Percentiles rank a stretch among this genome's conserved stretches.
These are phyloP conservation scores for Polietes domitor DNA, from an alignment of 2,888 invertebrate genomes.

Conservation along the genomic window DNA sequence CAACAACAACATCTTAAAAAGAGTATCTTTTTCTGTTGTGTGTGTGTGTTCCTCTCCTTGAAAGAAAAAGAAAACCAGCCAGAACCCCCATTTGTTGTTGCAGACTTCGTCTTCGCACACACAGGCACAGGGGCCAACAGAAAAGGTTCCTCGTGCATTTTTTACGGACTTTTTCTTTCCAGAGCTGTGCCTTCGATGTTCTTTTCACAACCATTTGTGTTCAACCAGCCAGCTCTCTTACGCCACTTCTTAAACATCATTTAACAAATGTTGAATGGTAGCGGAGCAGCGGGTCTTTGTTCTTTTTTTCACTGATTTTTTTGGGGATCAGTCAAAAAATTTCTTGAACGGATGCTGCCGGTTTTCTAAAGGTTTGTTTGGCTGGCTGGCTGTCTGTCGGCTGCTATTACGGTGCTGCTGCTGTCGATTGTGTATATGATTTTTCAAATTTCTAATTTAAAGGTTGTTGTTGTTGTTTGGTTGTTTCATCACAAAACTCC, in stretches of 20 bases:
- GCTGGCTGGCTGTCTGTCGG: slow-evolving; percentile 4
- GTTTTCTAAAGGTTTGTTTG: slow-evolving; percentile 41
- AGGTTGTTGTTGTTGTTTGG: slow-evolving; percentile 33
- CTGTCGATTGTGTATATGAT: slow-evolving; percentile 26
- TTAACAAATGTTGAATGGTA: slow-evolving; percentile 49
- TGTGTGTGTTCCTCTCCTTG: slow-evolving; percentile 42
- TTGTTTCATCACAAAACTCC: slow-evolving; percentile 42
- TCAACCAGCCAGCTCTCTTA: not conserved
- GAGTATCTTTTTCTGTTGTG: slow-evolving; percentile 55
- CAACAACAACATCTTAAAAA: no score
- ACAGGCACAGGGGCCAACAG: not conserved
- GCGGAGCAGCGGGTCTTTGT: slow-evolving; percentile 56
- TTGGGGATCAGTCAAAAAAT: slow-evolving; percentile 46
- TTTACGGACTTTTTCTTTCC: slow-evolving; percentile 30
- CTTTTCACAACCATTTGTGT: no score
- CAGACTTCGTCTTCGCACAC: no score
- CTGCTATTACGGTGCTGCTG: slow-evolving; percentile 8
- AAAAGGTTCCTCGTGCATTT: slow-evolving; percentile 41
- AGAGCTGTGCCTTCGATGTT: not conserved
- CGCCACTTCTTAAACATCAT: slow-evolving; percentile 25
- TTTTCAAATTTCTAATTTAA: slow-evolving; percentile 38
- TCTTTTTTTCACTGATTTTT: slow-evolving; percentile 55
- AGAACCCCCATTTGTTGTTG: slow-evolving; percentile 14
- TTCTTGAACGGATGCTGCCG: slow-evolving; percentile 57
- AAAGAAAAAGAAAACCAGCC: slow-evolving; percentile 19